Evolutionary conservation across 2,113 vertebrate species (phyloP), one percentile per base, ranked within the genome.

Genomic region (Prochilodus magdalenae): DNA sequence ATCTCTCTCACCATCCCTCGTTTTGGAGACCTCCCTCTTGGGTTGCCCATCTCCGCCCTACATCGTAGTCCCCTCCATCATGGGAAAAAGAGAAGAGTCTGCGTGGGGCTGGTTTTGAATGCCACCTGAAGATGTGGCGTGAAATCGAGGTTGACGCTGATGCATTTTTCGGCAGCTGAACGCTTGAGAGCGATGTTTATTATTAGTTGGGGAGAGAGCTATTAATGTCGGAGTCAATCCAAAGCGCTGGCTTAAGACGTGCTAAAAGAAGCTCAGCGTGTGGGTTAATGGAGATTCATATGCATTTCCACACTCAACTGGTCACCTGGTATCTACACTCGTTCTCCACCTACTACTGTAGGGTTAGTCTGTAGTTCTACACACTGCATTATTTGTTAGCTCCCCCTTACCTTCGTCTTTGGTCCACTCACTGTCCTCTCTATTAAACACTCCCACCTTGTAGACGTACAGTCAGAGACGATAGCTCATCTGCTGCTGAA

Each of bases 91-190:
- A 49, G 67, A 65, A 60, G 57, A 80, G 69, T n/a, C 73, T 73
- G 81, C 80, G 30, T 85, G 80, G 30, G 62, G 24, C 62, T n/a
- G n/a, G n/a, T 73, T 80, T 81, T 80, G 69, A 62, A 83, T 80
- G 51, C 74, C 30, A 73, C 73, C 67, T 80, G 57, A 73, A 77
- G 73, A 62, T 77, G 55, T 65, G 81, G 85, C 73, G n/a, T 83
- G 85, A 86, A 83, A 86, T 83, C 63, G 44, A 73, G 53, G 13
- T 16, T 59, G 80, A 79, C 84, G 69, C 30, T 36, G 70, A 83
- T 82, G 65, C 55, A 47, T 22, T 73, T 77, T 65, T 14, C 59
- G 47, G 20, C 18, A 40, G 73, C 51, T 2, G 53, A n/a, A 73
- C 51, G 69, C n/a, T 24, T 33, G 47, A 77, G 44, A 30, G 4